Percentiles rank a stretch among this genome's conserved stretches.
These are phyloP conservation scores for Saguinus midas DNA, from an alignment of 2,113 vertebrate genomes.

Conservation along the genomic window DNA sequence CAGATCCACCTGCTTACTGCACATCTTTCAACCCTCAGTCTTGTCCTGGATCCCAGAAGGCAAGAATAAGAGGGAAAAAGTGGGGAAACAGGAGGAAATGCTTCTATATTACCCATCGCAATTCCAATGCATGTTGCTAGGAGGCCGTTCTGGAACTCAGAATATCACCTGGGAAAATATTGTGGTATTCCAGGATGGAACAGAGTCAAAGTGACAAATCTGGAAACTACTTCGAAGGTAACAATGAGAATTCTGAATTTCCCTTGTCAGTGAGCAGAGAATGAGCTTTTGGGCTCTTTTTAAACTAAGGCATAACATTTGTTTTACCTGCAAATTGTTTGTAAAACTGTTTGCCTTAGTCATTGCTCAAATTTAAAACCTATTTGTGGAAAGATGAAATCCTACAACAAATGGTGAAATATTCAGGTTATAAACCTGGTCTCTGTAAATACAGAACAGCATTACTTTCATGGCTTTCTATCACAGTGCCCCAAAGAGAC, in stretches of 20 bases:
- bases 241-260: neutral
- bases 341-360: neutral
- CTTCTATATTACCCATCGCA: neutral
- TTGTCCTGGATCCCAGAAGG: neutral
- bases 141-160: neutral
- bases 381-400: slow-evolving; percentile 32
- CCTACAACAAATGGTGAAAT: slow-evolving; percentile 7
- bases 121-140: neutral
- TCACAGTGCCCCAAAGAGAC: slow-evolving; percentile 22
- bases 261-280: neutral
- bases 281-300: neutral
- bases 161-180: neutral
- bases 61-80: neutral
- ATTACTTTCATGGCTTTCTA: neutral
- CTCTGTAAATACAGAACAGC: neutral
- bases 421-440: neutral
- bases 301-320: neutral
- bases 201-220: neutral
- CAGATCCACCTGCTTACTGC: neutral
- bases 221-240: neutral
- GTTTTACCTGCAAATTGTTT: slow-evolving; percentile 35
- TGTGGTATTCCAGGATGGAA: neutral
- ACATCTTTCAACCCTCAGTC: neutral
- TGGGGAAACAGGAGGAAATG: neutral
- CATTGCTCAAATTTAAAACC: slow-evolving; percentile 29